phyloP scores from a whole-genome alignment of 2,797 vertebrate species.

The Protonibea diacanthus region DNA sequence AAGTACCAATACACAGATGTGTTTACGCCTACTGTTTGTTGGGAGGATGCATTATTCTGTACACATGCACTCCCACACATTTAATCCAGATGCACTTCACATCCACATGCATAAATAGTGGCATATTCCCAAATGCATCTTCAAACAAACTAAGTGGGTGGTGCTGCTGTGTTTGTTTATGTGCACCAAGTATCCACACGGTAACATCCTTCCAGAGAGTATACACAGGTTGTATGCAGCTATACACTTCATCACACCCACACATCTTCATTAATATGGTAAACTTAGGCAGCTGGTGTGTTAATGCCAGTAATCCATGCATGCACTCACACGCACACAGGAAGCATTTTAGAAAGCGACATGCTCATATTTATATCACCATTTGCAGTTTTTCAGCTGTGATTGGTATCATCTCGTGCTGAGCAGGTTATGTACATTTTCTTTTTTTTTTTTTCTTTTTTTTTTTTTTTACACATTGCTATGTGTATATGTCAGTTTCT shows the following conservation, averaged over 20 bases:
- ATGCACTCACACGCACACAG: conserved; percentile 9
- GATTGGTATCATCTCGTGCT: not conserved
- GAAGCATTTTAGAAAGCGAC: conserved; percentile 13
- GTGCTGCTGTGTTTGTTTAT: conserved; percentile 49
- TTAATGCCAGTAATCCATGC: conserved; percentile 35
- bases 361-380: conserved; percentile 5
- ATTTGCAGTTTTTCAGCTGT: conserved; percentile 16
- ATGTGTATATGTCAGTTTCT: conserved; percentile 34
- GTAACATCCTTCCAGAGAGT: conserved; percentile 40
- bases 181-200: conserved; percentile 23
- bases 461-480: conserved; percentile 34
- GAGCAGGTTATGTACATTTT: conserved; percentile 15
- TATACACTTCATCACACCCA: conserved; percentile 47
- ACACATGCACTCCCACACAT: conserved; percentile 32
- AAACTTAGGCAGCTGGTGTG: conserved; percentile 20
- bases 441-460: conserved; percentile 30
- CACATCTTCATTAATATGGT: conserved; percentile 39
- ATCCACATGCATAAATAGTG: conserved; percentile 35
- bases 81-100: conserved; percentile 30
- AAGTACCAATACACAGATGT: conserved; percentile 11
- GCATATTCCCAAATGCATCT: conserved; percentile 43
- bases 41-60: conserved; percentile 16
- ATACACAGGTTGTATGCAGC: conserved; percentile 36
- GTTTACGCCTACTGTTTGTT: conserved; percentile 21
- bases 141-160: conserved; percentile 49